These are phyloP conservation scores for Otus scops DNA, from an alignment of 2,797 vertebrate species.

Conservation along the genomic window DNA sequence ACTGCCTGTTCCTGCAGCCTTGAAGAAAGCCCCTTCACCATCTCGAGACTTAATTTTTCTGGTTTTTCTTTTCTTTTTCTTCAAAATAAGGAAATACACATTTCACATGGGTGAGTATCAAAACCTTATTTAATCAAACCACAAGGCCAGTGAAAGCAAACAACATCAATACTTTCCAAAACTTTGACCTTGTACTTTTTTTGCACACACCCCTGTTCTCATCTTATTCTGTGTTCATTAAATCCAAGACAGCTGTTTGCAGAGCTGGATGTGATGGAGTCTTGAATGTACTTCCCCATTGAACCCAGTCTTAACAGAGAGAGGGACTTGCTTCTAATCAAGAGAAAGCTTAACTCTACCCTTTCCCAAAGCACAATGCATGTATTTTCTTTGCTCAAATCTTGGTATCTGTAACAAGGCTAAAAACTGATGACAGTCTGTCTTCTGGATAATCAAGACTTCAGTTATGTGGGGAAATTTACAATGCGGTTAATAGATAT, in stretches of 20 bases:
- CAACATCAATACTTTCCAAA: fast-evolving
- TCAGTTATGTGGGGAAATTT: background rate
- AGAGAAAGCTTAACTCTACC: background rate
- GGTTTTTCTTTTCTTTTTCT: background rate
- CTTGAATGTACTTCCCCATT: background rate
- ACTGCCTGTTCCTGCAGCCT: background rate
- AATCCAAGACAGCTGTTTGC: fast-evolving
- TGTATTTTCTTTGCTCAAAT: background rate
- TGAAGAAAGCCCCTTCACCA: background rate
- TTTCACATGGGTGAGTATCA: background rate
- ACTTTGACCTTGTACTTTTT: background rate
- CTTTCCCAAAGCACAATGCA: background rate
- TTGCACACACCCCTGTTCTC: background rate
- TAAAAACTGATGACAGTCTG: background rate
- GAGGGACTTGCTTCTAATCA: background rate
- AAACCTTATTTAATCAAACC: background rate
- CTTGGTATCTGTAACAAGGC: background rate
- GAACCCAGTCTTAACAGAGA: background rate
- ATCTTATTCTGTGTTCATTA: background rate
- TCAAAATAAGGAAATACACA: background rate
- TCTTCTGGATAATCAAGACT: background rate
- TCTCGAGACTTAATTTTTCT: background rate
- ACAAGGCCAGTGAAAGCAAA: background rate
- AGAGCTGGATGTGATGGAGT: background rate
- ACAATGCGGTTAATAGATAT: background rate